A percentile compares a stretch with the other conserved stretches of the same genome.
phyloP scores from a whole-genome alignment of 2,113 vertebrate genomes.

The Hemiprocne comata region DNA sequence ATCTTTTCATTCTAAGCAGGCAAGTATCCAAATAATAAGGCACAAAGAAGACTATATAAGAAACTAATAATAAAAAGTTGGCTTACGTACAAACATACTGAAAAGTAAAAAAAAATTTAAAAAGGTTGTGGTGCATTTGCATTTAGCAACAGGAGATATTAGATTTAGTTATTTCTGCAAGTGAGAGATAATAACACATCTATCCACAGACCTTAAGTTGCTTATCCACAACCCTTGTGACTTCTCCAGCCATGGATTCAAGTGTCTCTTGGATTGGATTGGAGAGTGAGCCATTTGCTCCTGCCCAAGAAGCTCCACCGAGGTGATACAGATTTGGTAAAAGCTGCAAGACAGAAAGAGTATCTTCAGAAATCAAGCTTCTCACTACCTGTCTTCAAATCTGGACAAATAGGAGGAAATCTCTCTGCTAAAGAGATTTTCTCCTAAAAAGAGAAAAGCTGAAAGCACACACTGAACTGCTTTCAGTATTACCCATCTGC shows the following conservation, averaged over 20 bases:
- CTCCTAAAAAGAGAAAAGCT: not conserved
- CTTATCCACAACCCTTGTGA: slow-evolving; percentile 92
- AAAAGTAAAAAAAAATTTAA: not conserved
- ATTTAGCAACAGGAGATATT: not conserved
- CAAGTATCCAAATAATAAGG: not conserved
- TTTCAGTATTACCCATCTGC: not conserved
- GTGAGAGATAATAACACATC: not conserved
- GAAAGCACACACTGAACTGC: not conserved
- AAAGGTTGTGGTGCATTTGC: not conserved
- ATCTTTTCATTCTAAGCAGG: not conserved
- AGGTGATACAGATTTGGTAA: slow-evolving; percentile 95
- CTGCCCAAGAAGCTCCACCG: slow-evolving; percentile 84
- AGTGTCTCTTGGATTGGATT: slow-evolving; percentile 94
- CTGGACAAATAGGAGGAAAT: not conserved
- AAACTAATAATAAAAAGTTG: not conserved
- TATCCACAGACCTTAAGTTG: slow-evolving; percentile 88
- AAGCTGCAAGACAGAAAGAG: slow-evolving; percentile 75
- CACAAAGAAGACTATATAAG: not conserved
- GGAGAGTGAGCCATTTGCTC: slow-evolving; percentile 79
- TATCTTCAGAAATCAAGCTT: not conserved
- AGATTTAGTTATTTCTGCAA: not conserved
- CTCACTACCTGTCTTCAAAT: not conserved
- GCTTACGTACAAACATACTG: not conserved
- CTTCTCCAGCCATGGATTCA: slow-evolving; percentile 95
- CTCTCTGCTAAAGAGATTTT: not conserved